Percentiles rank a stretch among this genome's conserved stretches.
These are phyloP conservation scores for Sinelater perroti DNA, from an alignment of 2,888 invertebrate species.

Conservation along the genomic window DNA sequence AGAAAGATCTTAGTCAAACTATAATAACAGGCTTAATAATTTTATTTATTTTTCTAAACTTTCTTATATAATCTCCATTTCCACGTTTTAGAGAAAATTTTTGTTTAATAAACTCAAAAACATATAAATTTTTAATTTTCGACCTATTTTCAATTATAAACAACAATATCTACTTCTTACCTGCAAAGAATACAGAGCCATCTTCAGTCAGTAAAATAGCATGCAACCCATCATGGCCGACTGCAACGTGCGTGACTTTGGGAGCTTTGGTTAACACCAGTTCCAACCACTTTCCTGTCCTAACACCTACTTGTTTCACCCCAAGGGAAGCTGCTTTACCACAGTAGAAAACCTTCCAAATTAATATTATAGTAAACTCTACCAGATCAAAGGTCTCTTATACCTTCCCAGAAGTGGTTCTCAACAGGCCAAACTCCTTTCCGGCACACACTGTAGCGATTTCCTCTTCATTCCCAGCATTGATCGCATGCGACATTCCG, in stretches of 20 bases:
- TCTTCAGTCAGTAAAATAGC: constrained; percentile 91
- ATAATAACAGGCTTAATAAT: too few relatives aligned
- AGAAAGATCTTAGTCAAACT: too few relatives aligned
- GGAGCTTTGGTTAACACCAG: constrained; percentile 74
- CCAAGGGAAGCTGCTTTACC: constrained; percentile 89
- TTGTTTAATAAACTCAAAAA: too few relatives aligned
- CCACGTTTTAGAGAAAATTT: too few relatives aligned
- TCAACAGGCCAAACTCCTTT: constrained; percentile 88
- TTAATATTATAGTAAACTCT: neutral
- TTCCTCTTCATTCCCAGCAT: constrained; percentile 74
- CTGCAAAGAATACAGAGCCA: constrained; percentile 85
- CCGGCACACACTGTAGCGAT: constrained; percentile 80
- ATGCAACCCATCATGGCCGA: constrained; percentile 94
- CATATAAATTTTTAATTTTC: too few relatives aligned
- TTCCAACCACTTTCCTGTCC: constrained; percentile 69
- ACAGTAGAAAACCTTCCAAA: constrained; percentile 77
- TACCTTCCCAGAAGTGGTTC: constrained; percentile 86
- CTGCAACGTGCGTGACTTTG: constrained; percentile 79
- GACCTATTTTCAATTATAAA: too few relatives aligned
- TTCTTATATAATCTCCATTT: too few relatives aligned
- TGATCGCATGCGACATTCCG: constrained; percentile 55
- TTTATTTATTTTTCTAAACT: too few relatives aligned
- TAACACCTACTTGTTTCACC: constrained; percentile 71
- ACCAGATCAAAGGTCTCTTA: neutral
- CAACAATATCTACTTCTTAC: constrained; percentile 45